Evolutionary conservation across 1,140 invertebrate genomes (phyloP).

Genomic region (Ceratina calcarata): DNA sequence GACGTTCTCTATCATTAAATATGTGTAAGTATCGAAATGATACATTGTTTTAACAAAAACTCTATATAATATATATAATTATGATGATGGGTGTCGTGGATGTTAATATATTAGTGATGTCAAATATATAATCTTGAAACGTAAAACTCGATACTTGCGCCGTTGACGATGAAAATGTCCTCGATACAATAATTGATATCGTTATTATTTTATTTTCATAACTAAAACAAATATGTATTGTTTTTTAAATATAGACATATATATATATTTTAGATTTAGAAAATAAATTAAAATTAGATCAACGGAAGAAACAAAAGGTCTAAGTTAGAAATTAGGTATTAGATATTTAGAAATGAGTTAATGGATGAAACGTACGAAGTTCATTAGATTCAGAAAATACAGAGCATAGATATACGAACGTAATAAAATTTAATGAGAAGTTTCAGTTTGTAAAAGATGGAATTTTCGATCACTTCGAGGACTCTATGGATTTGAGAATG

Average conservation of each 20-base stretch:
- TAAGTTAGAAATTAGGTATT: neutral
- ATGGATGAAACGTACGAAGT: neutral
- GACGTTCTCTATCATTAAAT: slow-evolving; percentile 4
- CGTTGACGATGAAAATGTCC: slow-evolving; percentile 15
- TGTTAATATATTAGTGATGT: slow-evolving; percentile 44
- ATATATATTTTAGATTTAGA: neutral
- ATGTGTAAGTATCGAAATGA: slow-evolving; percentile 9
- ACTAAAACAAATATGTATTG: slow-evolving; percentile 57
- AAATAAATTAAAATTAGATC: slow-evolving; percentile 4
- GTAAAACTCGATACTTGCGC: slow-evolving; percentile 13
- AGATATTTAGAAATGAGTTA: neutral
- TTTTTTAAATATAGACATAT: neutral
- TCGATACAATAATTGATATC: slow-evolving; percentile 42
- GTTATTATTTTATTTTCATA: slow-evolving; percentile 53
- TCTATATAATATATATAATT: slow-evolving; percentile 21
- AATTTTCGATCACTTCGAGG: slow-evolving; percentile 26
- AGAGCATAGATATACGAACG: no score
- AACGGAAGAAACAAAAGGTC: slow-evolving; percentile 1
- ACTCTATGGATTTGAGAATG: slow-evolving; percentile 38
- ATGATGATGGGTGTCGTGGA: slow-evolving; percentile 4
- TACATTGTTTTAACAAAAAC: slow-evolving; percentile 6
- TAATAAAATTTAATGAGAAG: no score
- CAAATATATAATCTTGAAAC: slow-evolving; percentile 19
- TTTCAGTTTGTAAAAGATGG: no score
- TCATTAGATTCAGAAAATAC: no score